These are phyloP conservation scores for Pithys albifrons DNA, from an alignment of 2,113 vertebrate genomes.

Conservation along the genomic window DNA sequence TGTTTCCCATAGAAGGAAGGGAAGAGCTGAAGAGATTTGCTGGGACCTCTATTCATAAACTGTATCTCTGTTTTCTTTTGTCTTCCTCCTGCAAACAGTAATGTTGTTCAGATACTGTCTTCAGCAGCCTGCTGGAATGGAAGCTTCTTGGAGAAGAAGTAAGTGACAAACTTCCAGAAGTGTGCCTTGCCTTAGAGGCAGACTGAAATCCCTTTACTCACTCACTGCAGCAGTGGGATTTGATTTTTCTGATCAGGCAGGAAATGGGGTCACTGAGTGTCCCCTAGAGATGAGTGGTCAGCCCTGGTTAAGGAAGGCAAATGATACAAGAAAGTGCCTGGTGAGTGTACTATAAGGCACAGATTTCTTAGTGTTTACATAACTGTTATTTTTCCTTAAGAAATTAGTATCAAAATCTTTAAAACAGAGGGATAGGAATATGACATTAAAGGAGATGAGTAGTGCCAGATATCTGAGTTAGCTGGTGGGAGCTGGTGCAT, in stretches of 20 bases:
- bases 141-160: constrained; percentile 98
- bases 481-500: background rate
- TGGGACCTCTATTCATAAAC: background rate
- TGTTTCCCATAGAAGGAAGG: background rate
- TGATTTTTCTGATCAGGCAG: background rate
- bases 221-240: background rate
- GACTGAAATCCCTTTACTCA: background rate
- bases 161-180: constrained; percentile 56
- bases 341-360: background rate
- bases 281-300: background rate
- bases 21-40: background rate
- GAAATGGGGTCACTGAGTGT: background rate
- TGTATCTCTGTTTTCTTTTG: background rate
- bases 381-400: background rate
- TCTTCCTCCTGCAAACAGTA: constrained; percentile 72
- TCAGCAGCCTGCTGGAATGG: constrained; percentile 97
- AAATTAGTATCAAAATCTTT: background rate
- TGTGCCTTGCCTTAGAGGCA: background rate
- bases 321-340: background rate
- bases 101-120: constrained; percentile 90
- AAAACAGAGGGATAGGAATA: background rate
- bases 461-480: background rate
- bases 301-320: background rate
- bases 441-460: background rate
- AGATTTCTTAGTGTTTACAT: background rate